Conservation (phyloP, 2,888 invertebrate species). For the Orgyia antiqua region DNA sequence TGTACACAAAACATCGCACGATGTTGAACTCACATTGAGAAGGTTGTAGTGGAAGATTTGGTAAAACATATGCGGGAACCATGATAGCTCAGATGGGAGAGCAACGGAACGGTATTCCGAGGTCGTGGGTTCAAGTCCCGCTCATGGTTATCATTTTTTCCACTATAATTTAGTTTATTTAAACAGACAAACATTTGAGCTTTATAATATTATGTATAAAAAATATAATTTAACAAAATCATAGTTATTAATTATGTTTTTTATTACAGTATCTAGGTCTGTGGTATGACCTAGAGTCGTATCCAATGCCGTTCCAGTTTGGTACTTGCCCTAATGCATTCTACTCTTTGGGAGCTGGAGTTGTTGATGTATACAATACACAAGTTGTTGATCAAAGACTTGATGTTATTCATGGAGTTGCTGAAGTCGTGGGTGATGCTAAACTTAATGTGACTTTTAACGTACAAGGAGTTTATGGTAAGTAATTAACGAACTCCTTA, state of each 20-base stretch:
- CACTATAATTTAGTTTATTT: no score
- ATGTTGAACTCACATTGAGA: no score
- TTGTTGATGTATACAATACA: conserved; percentile 34
- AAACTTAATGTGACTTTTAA: conserved; percentile 80
- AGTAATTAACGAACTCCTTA: conserved; percentile 5
- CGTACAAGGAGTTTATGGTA: conserved; percentile 49
- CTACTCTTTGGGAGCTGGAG: conserved; percentile 29
- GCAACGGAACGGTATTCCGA: no score
- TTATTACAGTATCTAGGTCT: conserved; percentile 41
- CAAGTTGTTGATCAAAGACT: conserved; percentile 43
- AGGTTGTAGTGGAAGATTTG: no score
- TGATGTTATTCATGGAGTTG: conserved; percentile 41
- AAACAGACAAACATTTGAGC: no score
- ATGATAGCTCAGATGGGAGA: no score
- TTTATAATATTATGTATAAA: no score
- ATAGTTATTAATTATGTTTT: background rate
- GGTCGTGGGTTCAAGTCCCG: no score
- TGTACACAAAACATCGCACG: no score
- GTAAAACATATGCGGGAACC: no score
- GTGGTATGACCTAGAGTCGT: conserved; percentile 48
- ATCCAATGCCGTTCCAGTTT: conserved; percentile 40
- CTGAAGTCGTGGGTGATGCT: conserved; percentile 56
- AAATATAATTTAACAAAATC: no score
- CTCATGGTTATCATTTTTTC: no score
- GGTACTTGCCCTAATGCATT: conserved; percentile 48